Conservation (phyloP, 2,113 vertebrate species). For the Eolophus roseicapilla region DNA sequence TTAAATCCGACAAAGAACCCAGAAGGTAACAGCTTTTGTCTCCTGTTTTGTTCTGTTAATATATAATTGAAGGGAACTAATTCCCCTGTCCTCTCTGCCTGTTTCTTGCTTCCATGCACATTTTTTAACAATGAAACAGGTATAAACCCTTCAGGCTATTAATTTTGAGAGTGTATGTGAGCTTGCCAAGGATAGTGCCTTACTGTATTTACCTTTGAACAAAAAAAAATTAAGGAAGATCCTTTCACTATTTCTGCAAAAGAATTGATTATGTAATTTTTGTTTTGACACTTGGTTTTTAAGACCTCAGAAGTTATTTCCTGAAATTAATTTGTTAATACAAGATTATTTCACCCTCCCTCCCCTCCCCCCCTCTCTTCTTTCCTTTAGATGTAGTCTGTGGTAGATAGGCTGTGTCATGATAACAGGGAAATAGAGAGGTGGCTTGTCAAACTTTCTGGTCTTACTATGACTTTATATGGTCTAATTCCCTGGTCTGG, state of each 20-base stretch:
- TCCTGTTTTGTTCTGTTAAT: background rate
- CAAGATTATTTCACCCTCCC: background rate
- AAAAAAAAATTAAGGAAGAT: too few relatives aligned
- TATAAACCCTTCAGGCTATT: background rate
- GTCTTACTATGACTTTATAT: background rate
- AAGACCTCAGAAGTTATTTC: background rate
- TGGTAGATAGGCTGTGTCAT: background rate
- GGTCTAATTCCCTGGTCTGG: background rate
- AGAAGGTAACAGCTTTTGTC: background rate
- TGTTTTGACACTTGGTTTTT: background rate
- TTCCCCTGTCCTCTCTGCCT: background rate
- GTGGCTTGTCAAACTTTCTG: background rate
- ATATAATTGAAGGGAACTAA: background rate
- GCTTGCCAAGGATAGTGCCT: background rate
- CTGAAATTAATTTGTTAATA: background rate
- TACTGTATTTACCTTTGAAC: background rate
- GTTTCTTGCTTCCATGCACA: background rate
- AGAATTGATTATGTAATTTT: background rate
- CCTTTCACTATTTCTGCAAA: background rate
- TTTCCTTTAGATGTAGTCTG: background rate
- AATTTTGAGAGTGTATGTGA: background rate
- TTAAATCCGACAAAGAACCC: background rate
- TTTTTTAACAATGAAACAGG: background rate
- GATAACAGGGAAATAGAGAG: background rate
- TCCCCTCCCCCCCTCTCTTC: background rate